These are phyloP conservation scores for Calliopsis andreniformis DNA, from an alignment of 1,140 invertebrate genomes.

Conservation along the genomic window DNA sequence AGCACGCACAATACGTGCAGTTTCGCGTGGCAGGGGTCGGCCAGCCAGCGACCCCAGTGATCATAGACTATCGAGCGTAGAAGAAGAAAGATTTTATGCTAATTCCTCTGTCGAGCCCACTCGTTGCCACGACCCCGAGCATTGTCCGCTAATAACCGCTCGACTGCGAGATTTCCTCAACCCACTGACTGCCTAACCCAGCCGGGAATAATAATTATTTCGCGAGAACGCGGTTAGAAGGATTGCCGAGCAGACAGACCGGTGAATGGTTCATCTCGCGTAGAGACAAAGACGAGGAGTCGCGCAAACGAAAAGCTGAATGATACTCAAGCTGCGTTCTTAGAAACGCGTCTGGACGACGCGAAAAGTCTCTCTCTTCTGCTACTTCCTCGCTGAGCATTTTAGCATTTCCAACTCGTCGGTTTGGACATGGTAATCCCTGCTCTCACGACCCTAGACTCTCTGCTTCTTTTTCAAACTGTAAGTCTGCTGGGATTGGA, in stretches of 20 bases:
- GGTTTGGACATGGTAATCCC: neutral
- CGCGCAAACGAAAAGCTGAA: neutral
- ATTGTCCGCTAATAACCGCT: constrained; percentile 74
- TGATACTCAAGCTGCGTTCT: neutral
- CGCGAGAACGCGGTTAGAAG: constrained; percentile 53
- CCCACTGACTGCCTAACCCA: constrained; percentile 44
- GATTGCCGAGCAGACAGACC: constrained; percentile 52
- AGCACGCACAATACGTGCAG: constrained; percentile 41
- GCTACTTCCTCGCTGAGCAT: constrained; percentile 1
- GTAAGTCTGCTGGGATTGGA: neutral
- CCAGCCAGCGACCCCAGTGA: constrained; percentile 56
- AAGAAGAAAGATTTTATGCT: constrained; percentile 73
- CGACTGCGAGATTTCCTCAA: constrained; percentile 33
- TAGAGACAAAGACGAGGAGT: constrained; percentile 6
- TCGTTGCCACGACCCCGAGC: constrained; percentile 50
- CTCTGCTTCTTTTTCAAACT: too few relatives aligned
- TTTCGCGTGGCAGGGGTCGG: constrained; percentile 44
- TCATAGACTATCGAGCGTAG: constrained; percentile 54
- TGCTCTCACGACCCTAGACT: neutral
- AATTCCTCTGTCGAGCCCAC: constrained; percentile 64
- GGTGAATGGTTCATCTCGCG: constrained; percentile 1
- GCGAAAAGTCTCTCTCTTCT: constrained; percentile 10
- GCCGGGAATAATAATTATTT: constrained; percentile 57
- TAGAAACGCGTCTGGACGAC: constrained; percentile 14
- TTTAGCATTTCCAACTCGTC: neutral